Evolutionary conservation across 1,140 invertebrate genomes (phyloP), one percentile per base, ranked within the genome.

Genomic region (Drosophila tani): DNA sequence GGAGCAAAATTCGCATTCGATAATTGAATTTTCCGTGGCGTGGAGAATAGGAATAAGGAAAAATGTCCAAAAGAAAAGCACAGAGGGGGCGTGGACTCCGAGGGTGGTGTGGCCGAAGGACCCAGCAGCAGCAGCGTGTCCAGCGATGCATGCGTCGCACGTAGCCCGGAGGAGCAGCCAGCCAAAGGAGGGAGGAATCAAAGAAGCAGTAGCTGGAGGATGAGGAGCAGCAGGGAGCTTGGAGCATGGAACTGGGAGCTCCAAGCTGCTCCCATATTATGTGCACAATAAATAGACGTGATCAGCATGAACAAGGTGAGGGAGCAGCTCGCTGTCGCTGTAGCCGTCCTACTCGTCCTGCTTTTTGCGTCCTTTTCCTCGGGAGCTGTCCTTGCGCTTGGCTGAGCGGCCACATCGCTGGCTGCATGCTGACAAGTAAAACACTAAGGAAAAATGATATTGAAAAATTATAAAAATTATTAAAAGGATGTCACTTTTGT

Each of bases 241-340:
- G 15, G 40, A 40, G 46, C 53, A 15, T 41, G 29, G 12, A 68
- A 45, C 47, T 57, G 32, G 46, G 15, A 24, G 63, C 29, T 47
- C 12, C 45, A 24, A 59, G 77, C 67, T 82, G 91, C 87, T 90
- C 91, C 91, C 91, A 92, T 92, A 92, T 92, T 92, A 92, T 92
- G 82, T 92, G 87, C 88, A 92, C 91, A 92, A 92, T 92, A 92
- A 92, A 92, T 92, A 92, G 88, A 92, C 91, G 91, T 92, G 91
- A 92, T 92, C 91, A 91, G 91, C 87, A 92, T 92, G 82, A 77
- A 62, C 70, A 83, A 87, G 87, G 63, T 65, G 68, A 50, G 66
- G 62, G 47, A 80, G 81, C 65, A 65, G 53, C 53, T 74, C 68
- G 76, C 67, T 65, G 67, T 43, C 67, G 81, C 32, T 21, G 32